Conservation (phyloP, 2,888 invertebrate genomes). For the Mesochorus sp. region DNA sequence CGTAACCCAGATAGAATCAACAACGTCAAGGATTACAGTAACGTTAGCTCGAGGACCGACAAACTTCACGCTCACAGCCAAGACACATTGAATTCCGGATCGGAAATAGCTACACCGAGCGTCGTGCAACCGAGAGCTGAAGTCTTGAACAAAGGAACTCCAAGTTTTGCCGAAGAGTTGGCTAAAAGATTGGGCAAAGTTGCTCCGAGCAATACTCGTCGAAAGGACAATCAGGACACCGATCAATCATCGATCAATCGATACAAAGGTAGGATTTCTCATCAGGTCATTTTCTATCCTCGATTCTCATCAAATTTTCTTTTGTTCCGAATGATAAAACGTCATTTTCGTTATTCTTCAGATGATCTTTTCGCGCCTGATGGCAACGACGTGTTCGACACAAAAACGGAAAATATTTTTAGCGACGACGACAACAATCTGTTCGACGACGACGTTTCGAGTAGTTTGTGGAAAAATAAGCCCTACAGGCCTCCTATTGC, state of each 20-base stretch:
- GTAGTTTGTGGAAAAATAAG: conserved; percentile 72
- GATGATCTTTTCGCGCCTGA: conserved; percentile 76
- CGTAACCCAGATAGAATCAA: conserved; percentile 70
- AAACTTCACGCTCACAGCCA: conserved; percentile 71
- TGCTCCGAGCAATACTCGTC: conserved; percentile 81
- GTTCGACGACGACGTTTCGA: conserved; percentile 72
- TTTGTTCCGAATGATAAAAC: too few relatives aligned
- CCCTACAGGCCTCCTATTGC: conserved; percentile 70
- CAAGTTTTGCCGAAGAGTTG: conserved; percentile 86
- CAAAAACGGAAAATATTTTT: conserved; percentile 72
- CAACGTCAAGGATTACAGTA: conserved; percentile 68
- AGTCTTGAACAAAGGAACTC: conserved; percentile 66
- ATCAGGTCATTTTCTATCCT: too few relatives aligned
- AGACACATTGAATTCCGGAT: conserved; percentile 74
- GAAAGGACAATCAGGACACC: conserved; percentile 70
- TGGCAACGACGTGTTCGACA: conserved; percentile 69
- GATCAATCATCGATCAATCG: conserved; percentile 74
- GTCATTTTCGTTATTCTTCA: conserved; percentile 59
- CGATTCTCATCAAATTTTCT: neutral
- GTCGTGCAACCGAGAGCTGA: conserved; percentile 69
- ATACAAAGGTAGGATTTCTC: conserved; percentile 73
- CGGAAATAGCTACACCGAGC: conserved; percentile 76
- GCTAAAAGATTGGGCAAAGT: conserved; percentile 84
- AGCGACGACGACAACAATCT: conserved; percentile 68
- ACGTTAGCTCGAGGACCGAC: conserved; percentile 57